Evolutionary conservation across 2,113 vertebrate species (phyloP), one percentile per base, ranked within the genome.

Genomic region (Bufo gargarizans): DNA sequence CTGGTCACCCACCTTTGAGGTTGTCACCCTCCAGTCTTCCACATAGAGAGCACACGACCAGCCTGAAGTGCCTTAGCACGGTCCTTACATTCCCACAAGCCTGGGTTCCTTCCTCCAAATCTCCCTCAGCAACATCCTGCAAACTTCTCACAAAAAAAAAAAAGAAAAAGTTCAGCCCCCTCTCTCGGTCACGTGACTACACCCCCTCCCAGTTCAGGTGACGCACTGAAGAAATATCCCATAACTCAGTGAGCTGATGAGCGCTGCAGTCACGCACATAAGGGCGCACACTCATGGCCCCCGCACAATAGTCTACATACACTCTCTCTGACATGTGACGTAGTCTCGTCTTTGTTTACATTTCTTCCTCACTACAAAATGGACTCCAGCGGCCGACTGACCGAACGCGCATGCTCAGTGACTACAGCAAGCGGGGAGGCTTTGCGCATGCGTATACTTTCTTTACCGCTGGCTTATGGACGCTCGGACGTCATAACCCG

Each of bases 401-500:
- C 0, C n/a, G 3, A 22, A 2, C 43, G 58, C 79, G n/a, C 79
- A 63, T 82, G 43, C 79, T 5, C 69, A 13, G 33, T 7, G 5
- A 6, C 12, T 4, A 14, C 33, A 1, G 22, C 11, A 0, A 53
- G 77, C 9, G 0, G 14, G 10, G 61, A 10, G 2, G 6, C 67
- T 6, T 1, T 3, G 84, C 71, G 71, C 84, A 77, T 86, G 84
- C 84, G 84, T 11, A 22, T 11, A 22, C 20, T 2, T 14, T 59
- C n/a, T 19, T 59, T 11, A 7, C 3, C 22, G 20, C 43, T 19
- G 43, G 33, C 10, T 33, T 45, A 77, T 77, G 22, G 20, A 77
- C 77, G 43, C 17, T 6, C 58, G 19, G 77, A 87, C 86, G 86
- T 81, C 77, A 82, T 14, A 5, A 13, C 49, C 33, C 63, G n/a